Evolutionary conservation across 2,888 invertebrate genomes (phyloP), one percentile per base, ranked within the genome.

Genomic region (Autographa gamma): DNA sequence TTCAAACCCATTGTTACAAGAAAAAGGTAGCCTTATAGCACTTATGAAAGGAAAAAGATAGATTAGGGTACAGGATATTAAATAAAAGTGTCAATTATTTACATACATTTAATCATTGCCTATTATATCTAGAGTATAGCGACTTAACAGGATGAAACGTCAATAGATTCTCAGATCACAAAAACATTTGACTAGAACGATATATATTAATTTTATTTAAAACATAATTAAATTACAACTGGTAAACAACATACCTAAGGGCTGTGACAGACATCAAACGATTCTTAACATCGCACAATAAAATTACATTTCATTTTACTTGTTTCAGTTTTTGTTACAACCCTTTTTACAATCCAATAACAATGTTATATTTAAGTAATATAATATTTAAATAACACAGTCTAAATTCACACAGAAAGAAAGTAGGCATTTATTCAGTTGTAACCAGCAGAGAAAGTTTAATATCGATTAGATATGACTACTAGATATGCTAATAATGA

Each of bases 401-500:
- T 64, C 25, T 38, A 68, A 75, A 66, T 9, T 1, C 69, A 72
- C 1, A 18, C 38, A 65, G 63, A 78, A 60, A 65, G 48, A 63
- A 59, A 38, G 13, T 41, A 67, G 59, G 60, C 74, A 61, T 60
- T 76, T 78, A 83, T 75, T 79, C 79, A 79, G 77, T 79, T 75
- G 58, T 60, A 77, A 67, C 68, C 71, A 71, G 76, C 75, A 81
- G 81, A 80, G 75, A 85, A 76, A 84, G 69, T 79, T 84, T 76
- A 86, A 87, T 83, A 85, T 88, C 80, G 79, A 80, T 87, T 86
- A 93, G 91, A 92, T 93, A 94, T 93, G 90, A 90, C 93, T 94
- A 94, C 91, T 73, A 93, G 94, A 94, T 94, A 94, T 94, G 93
- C 93, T 93, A 86, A 84, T 88, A 86, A 87, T 88, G 85, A 89